Base-by-base conservation (phyloP, 2,113 vertebrate species). In the Picathartes gymnocephalus region DNA sequence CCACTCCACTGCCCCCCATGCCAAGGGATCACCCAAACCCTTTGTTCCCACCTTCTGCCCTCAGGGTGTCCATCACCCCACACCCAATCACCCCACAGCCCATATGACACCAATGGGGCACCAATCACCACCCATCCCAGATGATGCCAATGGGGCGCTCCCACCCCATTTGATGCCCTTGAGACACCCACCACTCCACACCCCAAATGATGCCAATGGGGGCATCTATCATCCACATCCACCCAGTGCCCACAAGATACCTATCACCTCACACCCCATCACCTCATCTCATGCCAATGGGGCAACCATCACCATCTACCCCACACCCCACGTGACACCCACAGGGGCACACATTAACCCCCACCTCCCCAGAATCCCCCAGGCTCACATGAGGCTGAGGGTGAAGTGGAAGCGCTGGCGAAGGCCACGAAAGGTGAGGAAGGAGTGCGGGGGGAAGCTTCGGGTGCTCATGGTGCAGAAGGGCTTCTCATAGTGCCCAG, bases 381-480 rank as follows among this genome's bases (percentile, higher is more conserved):
- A 3, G 21, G 54, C 98, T 99, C 98, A 99, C 99, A 98, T 98
- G 92, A 99, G 99, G 28, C 98, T 97, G 28, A 99, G 97, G 56
- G 99, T 99, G 98, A 99, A 99, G 98, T 99, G 99, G 96, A 99
- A 99, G 65, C 99, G 98, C 97, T 99, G 99, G 39, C 98, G 98
- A 45, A 99, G 98, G 35, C 99, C 99, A 20, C 98, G 99, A 96
- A 99, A 99, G 93, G 99, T 99, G 97, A 99, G 74, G 97, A 99
- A 99, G 95, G 99, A 99, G 56, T 92, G 97, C 0, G 98, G 98
- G 1, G 99, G 98, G 94, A 99, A 99, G 97, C 99, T 99, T 70
- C 99, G 98, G 0, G 99, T 99, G 96, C 98, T 99, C 98, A 99
- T 98, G 97, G 98, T 97, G 61, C 99, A 99, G 98, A 98, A 99